Percentiles rank a stretch among this genome's conserved stretches.
Evolutionary conservation across 2,888 invertebrate species (phyloP).

Genomic region (Eupithecia tripunctaria): DNA sequence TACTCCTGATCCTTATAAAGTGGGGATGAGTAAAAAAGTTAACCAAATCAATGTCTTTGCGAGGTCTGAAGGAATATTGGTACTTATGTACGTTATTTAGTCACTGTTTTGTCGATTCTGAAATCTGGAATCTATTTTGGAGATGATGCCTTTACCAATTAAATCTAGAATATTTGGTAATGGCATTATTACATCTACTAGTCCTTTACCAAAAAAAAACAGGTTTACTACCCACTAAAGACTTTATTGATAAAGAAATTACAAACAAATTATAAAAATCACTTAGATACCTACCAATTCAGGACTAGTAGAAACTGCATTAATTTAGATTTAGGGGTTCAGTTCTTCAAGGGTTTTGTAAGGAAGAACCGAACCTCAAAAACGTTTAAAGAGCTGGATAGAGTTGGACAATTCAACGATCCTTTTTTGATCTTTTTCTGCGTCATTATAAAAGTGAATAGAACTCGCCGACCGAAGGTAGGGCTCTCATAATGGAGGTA

Average conservation of each 20-base stretch:
- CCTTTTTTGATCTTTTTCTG: background rate
- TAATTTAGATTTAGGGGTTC: too few relatives aligned
- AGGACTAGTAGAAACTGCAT: background rate
- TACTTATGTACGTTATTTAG: background rate
- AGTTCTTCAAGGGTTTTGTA: too few relatives aligned
- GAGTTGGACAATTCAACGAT: background rate
- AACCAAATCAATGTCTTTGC: conserved; percentile 40
- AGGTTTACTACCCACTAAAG: too few relatives aligned
- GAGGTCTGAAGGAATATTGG: conserved; percentile 3
- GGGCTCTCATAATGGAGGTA: conserved; percentile 47
- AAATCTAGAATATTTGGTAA: too few relatives aligned
- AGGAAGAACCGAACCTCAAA: background rate
- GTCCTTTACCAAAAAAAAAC: too few relatives aligned
- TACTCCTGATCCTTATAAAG: conserved; percentile 50
- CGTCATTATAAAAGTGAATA: conserved; percentile 16
- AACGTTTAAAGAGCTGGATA: background rate
- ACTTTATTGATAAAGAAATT: too few relatives aligned
- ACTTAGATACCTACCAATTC: too few relatives aligned
- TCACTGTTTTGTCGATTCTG: background rate
- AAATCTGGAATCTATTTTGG: background rate
- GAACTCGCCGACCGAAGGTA: conserved; percentile 25
- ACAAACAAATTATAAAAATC: too few relatives aligned
- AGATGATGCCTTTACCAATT: too few relatives aligned
- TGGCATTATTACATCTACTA: too few relatives aligned
- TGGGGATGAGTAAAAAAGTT: conserved; percentile 45